These are phyloP conservation scores for Hyles vespertilio DNA, from an alignment of 1,140 invertebrate species.

Conservation along the genomic window DNA sequence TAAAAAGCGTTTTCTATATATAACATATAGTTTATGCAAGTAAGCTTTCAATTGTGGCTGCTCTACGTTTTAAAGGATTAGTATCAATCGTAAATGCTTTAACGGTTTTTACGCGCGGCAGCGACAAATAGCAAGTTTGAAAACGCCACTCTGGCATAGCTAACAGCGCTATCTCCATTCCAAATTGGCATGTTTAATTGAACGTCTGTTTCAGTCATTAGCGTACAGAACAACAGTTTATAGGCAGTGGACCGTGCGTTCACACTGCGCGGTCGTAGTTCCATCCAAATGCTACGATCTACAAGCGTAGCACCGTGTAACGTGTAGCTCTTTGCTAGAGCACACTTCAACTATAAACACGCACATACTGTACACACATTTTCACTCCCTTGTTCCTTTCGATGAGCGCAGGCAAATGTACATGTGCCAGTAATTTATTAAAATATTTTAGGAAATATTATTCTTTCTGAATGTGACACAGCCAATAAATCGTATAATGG, in stretches of 20 bases:
- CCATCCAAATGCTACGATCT: constrained; percentile 26
- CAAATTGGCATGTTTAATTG: constrained; percentile 67
- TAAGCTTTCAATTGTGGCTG: too few relatives aligned
- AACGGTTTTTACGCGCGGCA: too few relatives aligned
- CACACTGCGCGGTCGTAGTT: constrained; percentile 21
- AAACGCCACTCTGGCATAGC: constrained; percentile 16
- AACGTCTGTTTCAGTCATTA: constrained; percentile 66
- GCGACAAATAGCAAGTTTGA: too few relatives aligned
- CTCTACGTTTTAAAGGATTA: too few relatives aligned
- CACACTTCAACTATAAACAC: not conserved
- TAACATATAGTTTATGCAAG: too few relatives aligned
- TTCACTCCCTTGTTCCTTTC: too few relatives aligned
- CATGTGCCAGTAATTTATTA: constrained; percentile 8
- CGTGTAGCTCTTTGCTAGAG: constrained; percentile 20
- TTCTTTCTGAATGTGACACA: constrained; percentile 63
- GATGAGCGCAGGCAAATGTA: too few relatives aligned
- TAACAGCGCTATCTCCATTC: constrained; percentile 49
- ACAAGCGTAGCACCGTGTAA: constrained; percentile 24
- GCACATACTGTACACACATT: too few relatives aligned
- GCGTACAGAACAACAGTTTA: constrained; percentile 61
- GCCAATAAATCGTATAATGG: constrained; percentile 72
- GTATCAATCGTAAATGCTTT: too few relatives aligned
- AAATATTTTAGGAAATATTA: constrained; percentile 58
- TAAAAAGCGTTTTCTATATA: too few relatives aligned
- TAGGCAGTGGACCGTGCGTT: constrained; percentile 45